Conservation (phyloP, 1,140 invertebrate species). For the Polypedilum vanderplanki region DNA sequence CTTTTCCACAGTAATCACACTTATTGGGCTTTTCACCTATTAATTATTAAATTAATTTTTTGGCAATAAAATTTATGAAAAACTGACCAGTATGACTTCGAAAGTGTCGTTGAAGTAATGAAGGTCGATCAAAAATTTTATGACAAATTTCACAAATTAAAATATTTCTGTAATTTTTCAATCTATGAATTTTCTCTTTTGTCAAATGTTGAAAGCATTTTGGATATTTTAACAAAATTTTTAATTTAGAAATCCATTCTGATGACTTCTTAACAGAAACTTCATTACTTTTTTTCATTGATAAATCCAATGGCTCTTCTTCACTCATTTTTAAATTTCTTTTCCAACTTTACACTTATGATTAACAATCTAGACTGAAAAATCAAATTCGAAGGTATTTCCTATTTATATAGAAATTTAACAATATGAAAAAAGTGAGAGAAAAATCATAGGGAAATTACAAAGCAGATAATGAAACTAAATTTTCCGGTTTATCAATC, state of each 20-base stretch:
- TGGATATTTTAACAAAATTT: not conserved
- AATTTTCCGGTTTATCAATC: slow-evolving; percentile 29
- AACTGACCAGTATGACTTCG: slow-evolving; percentile 68
- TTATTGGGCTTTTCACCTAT: slow-evolving; percentile 62
- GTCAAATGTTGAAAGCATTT: slow-evolving; percentile 5
- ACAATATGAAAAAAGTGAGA: no score
- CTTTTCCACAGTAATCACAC: slow-evolving; percentile 60
- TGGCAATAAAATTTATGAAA: no score
- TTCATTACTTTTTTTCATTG: slow-evolving; percentile 12
- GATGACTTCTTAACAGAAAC: not conserved
- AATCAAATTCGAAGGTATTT: not conserved
- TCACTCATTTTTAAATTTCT: not conserved
- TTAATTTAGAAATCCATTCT: not conserved
- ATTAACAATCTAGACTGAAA: not conserved
- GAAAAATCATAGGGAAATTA: not conserved
- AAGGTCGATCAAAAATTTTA: slow-evolving; percentile 5
- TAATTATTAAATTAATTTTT: no score
- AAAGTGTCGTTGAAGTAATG: slow-evolving; percentile 48
- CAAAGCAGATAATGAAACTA: not conserved
- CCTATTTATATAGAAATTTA: no score
- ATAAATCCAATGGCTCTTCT: slow-evolving; percentile 21
- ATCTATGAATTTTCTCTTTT: not conserved
- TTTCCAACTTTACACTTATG: no score
- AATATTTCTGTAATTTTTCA: slow-evolving; percentile 17
- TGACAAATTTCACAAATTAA: not conserved